These are phyloP conservation scores for Trichosurus vulpecula DNA, from an alignment of 2,797 vertebrate genomes.

Conservation along the genomic window DNA sequence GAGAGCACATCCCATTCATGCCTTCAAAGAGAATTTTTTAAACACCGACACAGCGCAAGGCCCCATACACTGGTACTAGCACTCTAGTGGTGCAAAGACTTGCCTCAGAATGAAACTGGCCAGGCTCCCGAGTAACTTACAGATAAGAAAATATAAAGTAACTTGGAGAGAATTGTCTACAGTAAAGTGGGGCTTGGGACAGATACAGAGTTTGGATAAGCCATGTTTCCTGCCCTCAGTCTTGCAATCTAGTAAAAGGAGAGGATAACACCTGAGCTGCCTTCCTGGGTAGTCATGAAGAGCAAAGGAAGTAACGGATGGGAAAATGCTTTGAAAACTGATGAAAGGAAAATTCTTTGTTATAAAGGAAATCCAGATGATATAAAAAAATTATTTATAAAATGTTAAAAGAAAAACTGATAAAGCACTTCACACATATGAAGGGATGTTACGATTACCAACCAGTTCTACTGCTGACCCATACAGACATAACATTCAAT, in stretches of 20 bases:
- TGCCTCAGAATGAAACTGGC: not conserved
- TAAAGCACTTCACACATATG: not conserved
- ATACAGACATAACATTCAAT: not conserved
- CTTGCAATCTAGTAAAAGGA: not conserved
- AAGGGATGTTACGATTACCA: not conserved
- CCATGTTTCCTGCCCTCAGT: not conserved
- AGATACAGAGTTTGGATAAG: not conserved
- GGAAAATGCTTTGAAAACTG: not conserved
- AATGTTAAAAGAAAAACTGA: not conserved
- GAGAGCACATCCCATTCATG: not conserved
- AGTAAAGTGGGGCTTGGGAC: not conserved
- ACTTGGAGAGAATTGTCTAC: not conserved
- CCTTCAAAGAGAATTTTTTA: not conserved
- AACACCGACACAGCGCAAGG: not conserved
- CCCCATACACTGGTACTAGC: not conserved
- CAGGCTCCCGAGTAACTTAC: not conserved
- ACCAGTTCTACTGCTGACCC: not conserved
- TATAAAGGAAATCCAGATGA: not conserved
- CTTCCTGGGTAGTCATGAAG: not conserved
- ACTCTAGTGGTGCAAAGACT: not conserved
- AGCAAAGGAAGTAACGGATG: not conserved
- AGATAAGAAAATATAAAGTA: not conserved
- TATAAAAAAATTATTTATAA: not conserved
- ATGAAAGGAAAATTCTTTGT: not conserved
- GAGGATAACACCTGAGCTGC: not conserved